Evolutionary conservation across 2,113 vertebrate species (phyloP).

Genomic region (Phalacrocorax aristotelis): DNA sequence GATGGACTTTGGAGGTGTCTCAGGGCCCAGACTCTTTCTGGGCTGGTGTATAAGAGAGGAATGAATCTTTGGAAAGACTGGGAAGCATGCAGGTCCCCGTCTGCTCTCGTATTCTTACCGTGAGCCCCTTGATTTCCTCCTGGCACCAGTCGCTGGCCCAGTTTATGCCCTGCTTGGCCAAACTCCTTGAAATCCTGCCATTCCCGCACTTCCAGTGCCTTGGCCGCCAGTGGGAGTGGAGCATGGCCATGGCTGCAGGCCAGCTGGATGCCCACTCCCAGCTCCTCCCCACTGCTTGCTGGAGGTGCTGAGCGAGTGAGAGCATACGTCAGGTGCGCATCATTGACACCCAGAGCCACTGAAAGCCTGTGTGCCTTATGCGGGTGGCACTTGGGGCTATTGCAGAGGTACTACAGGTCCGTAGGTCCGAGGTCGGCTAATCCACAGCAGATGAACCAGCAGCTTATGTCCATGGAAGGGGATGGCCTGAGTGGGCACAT

Average conservation of each 20-base stretch:
- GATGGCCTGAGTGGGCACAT: background rate
- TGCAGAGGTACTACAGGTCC: accelerated
- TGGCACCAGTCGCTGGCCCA: background rate
- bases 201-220: background rate
- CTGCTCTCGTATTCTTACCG: background rate
- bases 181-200: constrained; percentile 14
- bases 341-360: background rate
- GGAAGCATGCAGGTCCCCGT: background rate
- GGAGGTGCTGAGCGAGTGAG: background rate
- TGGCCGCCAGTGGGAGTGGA: background rate
- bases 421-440: background rate
- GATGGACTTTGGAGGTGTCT: background rate
- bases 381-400: background rate
- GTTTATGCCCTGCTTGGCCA: background rate
- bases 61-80: background rate
- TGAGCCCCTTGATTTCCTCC: background rate
- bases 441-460: background rate
- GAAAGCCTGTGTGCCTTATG: accelerated
- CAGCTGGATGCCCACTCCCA: background rate
- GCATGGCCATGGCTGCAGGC: background rate
- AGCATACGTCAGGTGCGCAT: background rate
- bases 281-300: accelerated
- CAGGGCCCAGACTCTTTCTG: background rate
- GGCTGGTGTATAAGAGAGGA: background rate
- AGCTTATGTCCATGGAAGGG: background rate